Percentiles rank a stretch among this genome's conserved stretches.
Evolutionary conservation across 2,888 invertebrate species (phyloP).

Genomic region (Xanthia icteritia): DNA sequence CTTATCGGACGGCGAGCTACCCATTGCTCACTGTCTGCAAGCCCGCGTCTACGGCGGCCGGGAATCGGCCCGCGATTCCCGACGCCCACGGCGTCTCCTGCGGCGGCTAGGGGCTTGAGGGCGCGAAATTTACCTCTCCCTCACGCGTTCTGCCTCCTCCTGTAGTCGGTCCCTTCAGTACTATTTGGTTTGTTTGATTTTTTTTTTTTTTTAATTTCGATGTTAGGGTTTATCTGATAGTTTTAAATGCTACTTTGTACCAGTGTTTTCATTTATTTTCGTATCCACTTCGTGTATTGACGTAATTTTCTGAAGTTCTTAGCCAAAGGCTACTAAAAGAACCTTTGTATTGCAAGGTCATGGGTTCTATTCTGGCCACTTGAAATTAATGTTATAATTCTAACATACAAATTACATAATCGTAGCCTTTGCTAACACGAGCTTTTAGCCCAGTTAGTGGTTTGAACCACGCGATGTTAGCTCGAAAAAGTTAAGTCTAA

Average conservation of each 20-base stretch:
- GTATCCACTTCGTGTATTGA: neutral
- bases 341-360: conserved; percentile 38
- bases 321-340: neutral
- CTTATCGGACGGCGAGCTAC: too few species aligned
- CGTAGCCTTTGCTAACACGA: conserved; percentile 43
- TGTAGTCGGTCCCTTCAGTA: too few species aligned
- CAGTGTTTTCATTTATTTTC: too few species aligned
- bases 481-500: conserved; percentile 3
- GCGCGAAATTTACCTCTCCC: too few species aligned
- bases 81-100: too few species aligned
- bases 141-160: too few species aligned
- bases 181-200: too few species aligned
- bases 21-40: too few species aligned
- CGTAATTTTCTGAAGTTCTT: neutral
- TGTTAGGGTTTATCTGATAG: neutral
- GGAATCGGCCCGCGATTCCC: too few species aligned
- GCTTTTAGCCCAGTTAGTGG: conserved; percentile 42
- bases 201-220: too few species aligned
- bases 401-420: conserved; percentile 60
- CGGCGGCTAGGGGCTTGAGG: too few species aligned
- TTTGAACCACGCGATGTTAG: conserved; percentile 40
- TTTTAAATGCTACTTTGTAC: neutral
- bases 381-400: conserved; percentile 55
- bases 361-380: conserved; percentile 21
- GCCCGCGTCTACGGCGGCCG: too few species aligned